Conservation (phyloP, 2,888 invertebrate genomes). For the Lysandra bellargus region DNA sequence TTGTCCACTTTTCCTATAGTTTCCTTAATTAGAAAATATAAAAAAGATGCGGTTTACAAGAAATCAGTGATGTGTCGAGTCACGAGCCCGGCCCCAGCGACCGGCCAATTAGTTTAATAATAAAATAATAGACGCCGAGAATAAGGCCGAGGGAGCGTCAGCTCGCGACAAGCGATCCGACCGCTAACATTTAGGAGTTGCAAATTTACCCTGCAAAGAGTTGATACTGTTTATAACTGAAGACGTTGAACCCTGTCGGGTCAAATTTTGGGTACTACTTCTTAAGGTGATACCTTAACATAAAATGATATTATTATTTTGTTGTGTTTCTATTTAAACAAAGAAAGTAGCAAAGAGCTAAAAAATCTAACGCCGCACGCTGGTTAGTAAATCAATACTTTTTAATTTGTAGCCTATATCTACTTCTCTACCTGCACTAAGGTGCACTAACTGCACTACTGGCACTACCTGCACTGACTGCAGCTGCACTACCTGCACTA, state of each 20-base stretch:
- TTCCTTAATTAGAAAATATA: too few species aligned
- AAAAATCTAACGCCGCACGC: background rate
- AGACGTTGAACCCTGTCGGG: background rate
- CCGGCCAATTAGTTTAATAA: constrained; percentile 38
- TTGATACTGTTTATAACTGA: background rate
- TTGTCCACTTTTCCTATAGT: too few species aligned
- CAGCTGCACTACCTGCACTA: too few species aligned
- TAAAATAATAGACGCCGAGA: constrained; percentile 39
- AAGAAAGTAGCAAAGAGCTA: background rate
- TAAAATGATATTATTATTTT: too few species aligned
- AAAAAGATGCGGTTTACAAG: too few species aligned
- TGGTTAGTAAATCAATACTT: too few species aligned
- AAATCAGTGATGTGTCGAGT: background rate
- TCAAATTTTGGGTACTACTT: background rate
- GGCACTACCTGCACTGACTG: too few species aligned
- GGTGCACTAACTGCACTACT: too few species aligned
- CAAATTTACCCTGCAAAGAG: too few species aligned
- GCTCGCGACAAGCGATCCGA: background rate
- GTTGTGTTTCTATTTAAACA: too few species aligned
- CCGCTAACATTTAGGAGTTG: background rate
- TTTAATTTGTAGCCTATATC: too few species aligned
- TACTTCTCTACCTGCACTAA: too few species aligned
- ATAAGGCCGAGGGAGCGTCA: constrained; percentile 22
- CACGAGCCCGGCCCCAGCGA: background rate
- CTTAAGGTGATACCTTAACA: background rate